Conservation (phyloP, 2,888 invertebrate genomes). For the Mythimna albipuncta region DNA sequence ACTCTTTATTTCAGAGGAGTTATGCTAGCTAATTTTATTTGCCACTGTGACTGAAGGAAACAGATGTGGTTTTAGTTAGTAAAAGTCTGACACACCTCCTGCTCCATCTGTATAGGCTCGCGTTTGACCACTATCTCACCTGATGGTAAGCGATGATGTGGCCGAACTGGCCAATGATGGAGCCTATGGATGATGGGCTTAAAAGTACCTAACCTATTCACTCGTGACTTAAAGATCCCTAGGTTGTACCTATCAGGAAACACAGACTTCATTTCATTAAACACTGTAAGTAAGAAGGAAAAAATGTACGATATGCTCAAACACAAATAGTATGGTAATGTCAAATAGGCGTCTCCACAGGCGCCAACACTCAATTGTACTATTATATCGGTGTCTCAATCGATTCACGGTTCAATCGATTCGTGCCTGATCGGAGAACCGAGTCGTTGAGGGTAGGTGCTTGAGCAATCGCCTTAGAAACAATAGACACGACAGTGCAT, state of each 20-base stretch:
- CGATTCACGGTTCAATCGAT: slow-evolving; percentile 69
- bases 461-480: slow-evolving; percentile 63
- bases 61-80: too few relatives aligned
- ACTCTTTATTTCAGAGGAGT: neutral
- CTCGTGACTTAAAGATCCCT: too few relatives aligned
- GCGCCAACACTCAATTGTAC: slow-evolving; percentile 66
- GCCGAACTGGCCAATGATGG: too few relatives aligned
- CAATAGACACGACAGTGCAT: slow-evolving; percentile 65
- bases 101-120: too few relatives aligned
- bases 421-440: slow-evolving; percentile 63
- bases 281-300: neutral
- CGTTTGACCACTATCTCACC: too few relatives aligned
- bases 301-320: neutral
- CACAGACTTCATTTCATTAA: too few relatives aligned
- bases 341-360: slow-evolving; percentile 59
- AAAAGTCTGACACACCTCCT: too few relatives aligned
- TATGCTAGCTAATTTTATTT: neutral
- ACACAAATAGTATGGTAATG: slow-evolving; percentile 35
- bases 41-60: too few relatives aligned
- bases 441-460: slow-evolving; percentile 57
- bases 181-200: too few relatives aligned
- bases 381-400: slow-evolving; percentile 71
- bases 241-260: too few relatives aligned
- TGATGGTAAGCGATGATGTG: too few relatives aligned
- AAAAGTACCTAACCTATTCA: too few relatives aligned